phyloP scores from a whole-genome alignment of 2,797 vertebrate species.

The Mormyrus hasselquistii region DNA sequence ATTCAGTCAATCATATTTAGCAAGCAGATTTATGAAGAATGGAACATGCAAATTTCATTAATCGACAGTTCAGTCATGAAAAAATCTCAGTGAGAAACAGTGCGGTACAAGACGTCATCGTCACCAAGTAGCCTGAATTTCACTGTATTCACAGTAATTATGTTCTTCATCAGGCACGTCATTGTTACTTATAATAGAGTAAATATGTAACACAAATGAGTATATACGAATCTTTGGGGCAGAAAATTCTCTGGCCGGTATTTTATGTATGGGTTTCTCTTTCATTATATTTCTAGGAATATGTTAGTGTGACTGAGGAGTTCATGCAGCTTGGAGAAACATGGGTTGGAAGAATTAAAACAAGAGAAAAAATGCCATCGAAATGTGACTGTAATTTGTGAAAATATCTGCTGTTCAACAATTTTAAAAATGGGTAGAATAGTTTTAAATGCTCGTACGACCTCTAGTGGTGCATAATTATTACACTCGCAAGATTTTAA shows the following conservation, averaged over 20 bases:
- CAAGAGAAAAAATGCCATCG: neutral
- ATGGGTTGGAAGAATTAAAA: neutral
- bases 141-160: neutral
- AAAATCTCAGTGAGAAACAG: neutral
- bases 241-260: neutral
- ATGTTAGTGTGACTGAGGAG: neutral
- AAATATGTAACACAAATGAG: neutral
- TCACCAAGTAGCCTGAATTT: neutral
- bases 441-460: neutral
- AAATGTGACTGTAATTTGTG: neutral
- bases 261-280: neutral
- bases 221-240: neutral
- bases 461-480: conserved; percentile 11
- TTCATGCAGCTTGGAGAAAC: neutral
- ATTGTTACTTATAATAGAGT: neutral
- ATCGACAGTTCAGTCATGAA: neutral
- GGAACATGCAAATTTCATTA: neutral
- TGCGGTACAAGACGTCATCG: neutral
- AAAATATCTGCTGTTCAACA: neutral
- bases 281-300: neutral
- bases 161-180: neutral
- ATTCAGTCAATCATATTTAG: neutral
- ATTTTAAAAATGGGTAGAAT: neutral
- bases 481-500: neutral
- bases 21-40: neutral